Percentiles rank a stretch among this genome's conserved stretches.
phyloP scores from a whole-genome alignment of 2,888 invertebrate species.

The Polylopha cassiicola region DNA sequence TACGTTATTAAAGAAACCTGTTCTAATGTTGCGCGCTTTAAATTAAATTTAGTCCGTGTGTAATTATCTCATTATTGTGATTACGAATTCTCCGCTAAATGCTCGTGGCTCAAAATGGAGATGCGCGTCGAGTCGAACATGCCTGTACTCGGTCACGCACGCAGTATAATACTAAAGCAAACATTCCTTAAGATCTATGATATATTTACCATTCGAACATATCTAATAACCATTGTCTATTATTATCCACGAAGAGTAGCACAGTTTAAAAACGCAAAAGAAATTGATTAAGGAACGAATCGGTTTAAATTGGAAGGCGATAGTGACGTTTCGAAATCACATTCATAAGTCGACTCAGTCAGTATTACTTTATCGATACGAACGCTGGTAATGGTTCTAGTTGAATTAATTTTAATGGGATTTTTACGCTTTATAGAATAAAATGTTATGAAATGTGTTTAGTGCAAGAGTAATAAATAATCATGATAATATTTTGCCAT shows the following conservation, averaged over 20 bases:
- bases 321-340: conserved; percentile 76
- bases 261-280: conserved; percentile 66
- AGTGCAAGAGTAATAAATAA: conserved; percentile 65
- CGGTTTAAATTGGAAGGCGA: conserved; percentile 77
- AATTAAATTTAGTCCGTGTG: conserved; percentile 77
- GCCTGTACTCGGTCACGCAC: conserved; percentile 36
- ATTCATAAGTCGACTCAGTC: conserved; percentile 74
- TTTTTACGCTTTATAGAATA: conserved; percentile 74
- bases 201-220: conserved; percentile 47
- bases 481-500: conserved; percentile 36
- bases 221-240: conserved; percentile 55
- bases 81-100: conserved; percentile 75
- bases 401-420: conserved; percentile 76
- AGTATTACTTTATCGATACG: conserved; percentile 75
- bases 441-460: conserved; percentile 73
- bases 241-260: conserved; percentile 58
- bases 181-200: conserved; percentile 14
- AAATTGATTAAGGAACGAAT: conserved; percentile 78
- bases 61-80: conserved; percentile 78
- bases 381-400: conserved; percentile 72
- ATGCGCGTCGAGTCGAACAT: conserved; percentile 59
- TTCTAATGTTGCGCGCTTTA: conserved; percentile 77
- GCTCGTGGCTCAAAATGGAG: conserved; percentile 68
- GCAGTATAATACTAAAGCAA: too few species aligned
- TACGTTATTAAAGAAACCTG: conserved; percentile 77